Percentiles rank a stretch among this genome's conserved stretches.
Conservation (phyloP, 1,140 invertebrate genomes). For the Atta colombica region DNA sequence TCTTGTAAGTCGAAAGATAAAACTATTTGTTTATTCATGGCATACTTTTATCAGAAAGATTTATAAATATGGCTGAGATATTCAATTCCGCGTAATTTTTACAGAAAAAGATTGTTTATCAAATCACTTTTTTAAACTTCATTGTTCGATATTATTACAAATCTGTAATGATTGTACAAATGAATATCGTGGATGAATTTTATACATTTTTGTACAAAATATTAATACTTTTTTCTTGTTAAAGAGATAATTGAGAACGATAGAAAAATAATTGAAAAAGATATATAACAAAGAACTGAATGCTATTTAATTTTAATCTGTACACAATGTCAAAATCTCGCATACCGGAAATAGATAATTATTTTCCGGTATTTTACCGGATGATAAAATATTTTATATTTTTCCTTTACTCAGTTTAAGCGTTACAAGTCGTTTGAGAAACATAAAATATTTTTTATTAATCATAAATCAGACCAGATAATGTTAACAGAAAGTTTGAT, state of each 20-base stretch:
- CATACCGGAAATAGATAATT: not conserved
- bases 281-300: not conserved
- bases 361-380: not conserved
- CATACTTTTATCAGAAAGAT: not conserved
- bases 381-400: not conserved
- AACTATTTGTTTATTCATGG: slow-evolving; percentile 24
- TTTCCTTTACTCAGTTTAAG: not conserved
- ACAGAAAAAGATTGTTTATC: not conserved
- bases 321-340: not conserved
- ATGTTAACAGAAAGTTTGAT: not conserved
- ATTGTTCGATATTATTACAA: slow-evolving; percentile 10
- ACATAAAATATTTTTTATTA: not conserved
- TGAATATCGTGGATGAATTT: not conserved
- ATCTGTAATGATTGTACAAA: not conserved
- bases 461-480: not conserved
- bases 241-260: not conserved
- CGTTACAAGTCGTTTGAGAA: not conserved
- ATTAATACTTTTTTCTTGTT: not conserved
- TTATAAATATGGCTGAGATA: not conserved
- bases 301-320: not conserved
- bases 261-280: not conserved
- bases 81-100: not conserved
- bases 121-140: not conserved
- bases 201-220: not conserved
- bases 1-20: not conserved